Conservation (phyloP, 2,888 invertebrate genomes). For the Tachina lurida region DNA sequence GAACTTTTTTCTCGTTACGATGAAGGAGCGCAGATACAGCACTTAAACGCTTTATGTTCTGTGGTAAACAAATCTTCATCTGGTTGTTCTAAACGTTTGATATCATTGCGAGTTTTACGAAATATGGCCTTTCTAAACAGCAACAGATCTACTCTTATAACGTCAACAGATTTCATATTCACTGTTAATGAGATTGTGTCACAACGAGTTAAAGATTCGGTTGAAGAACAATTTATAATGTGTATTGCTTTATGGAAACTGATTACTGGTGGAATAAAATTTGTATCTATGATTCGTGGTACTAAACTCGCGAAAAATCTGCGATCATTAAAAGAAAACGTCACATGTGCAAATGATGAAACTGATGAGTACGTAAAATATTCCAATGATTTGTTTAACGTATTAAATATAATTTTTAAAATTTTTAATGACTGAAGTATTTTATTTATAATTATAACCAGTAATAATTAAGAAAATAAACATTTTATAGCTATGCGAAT, state of each 20-base stretch:
- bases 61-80: slow-evolving; percentile 74
- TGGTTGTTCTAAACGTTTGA: slow-evolving; percentile 72
- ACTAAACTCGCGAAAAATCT: slow-evolving; percentile 78
- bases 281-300: slow-evolving; percentile 78
- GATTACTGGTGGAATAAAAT: slow-evolving; percentile 79
- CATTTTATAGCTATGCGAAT: not conserved
- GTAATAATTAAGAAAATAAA: not conserved
- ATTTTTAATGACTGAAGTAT: slow-evolving; percentile 73
- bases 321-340: slow-evolving; percentile 73
- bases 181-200: slow-evolving; percentile 75
- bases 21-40: slow-evolving; percentile 77
- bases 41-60: slow-evolving; percentile 76
- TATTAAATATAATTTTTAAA: slow-evolving; percentile 75
- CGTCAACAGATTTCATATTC: slow-evolving; percentile 75
- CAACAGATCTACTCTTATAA: slow-evolving; percentile 78
- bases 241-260: slow-evolving; percentile 79
- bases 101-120: slow-evolving; percentile 79
- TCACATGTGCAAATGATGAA: slow-evolving; percentile 67
- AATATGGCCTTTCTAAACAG: slow-evolving; percentile 80
- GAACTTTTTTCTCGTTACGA: slow-evolving; percentile 80
- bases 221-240: slow-evolving; percentile 78
- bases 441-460: not conserved
- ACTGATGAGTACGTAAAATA: slow-evolving; percentile 66
- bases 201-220: slow-evolving; percentile 72
- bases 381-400: slow-evolving; percentile 75